These are phyloP conservation scores for Syrrhaptes paradoxus DNA, from an alignment of 2,113 vertebrate species.

Conservation along the genomic window DNA sequence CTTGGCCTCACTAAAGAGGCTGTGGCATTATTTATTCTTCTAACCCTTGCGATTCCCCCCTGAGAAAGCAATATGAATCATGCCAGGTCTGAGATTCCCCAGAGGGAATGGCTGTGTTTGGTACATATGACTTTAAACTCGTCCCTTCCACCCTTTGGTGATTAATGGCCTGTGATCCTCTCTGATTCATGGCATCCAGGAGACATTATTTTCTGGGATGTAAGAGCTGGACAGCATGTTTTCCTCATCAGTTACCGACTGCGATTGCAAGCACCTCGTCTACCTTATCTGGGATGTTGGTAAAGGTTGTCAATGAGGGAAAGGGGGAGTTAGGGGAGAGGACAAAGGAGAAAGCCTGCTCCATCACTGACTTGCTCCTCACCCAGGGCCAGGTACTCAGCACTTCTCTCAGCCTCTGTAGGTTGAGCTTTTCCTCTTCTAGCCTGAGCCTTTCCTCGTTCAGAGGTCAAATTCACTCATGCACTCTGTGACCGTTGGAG, in stretches of 20 bases:
- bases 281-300: not conserved
- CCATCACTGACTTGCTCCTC: not conserved
- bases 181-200: conserved; percentile 6
- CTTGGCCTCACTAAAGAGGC: not conserved
- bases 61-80: conserved; percentile 28
- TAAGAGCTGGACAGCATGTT: conserved; percentile 46
- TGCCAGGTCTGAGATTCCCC: conserved; percentile 4
- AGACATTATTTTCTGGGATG: conserved; percentile 35
- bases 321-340: not conserved
- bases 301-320: not conserved
- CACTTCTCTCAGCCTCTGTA: not conserved
- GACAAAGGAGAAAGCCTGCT: not conserved
- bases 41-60: not conserved
- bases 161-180: conserved; percentile 46
- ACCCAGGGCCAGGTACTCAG: not conserved
- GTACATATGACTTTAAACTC: conserved; percentile 2
- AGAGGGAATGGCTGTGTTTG: conserved; percentile 14
- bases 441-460: not conserved
- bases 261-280: not conserved
- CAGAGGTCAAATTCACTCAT: not conserved
- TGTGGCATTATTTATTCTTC: conserved; percentile 23
- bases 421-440: not conserved
- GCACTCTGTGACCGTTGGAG: not conserved
- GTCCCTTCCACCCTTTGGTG: conserved; percentile 4
- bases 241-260: conserved; percentile 34